These are phyloP conservation scores for Morinoia aosen DNA, from an alignment of 2,888 invertebrate species.

Conservation along the genomic window DNA sequence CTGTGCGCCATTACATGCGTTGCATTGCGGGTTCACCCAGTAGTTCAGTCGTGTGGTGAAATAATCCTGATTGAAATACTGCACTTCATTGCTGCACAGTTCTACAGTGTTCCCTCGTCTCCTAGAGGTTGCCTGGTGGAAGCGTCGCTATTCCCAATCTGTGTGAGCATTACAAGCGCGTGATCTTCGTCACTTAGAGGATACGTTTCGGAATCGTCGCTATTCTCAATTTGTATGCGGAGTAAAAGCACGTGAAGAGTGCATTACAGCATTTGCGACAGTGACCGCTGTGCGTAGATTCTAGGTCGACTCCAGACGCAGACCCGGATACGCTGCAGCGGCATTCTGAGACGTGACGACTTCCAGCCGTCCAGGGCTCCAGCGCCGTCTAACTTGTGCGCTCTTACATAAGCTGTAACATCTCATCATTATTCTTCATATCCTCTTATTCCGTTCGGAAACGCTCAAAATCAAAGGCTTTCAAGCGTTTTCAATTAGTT, in stretches of 20 bases:
- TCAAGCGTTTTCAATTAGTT: neutral
- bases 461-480: neutral
- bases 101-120: neutral
- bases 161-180: neutral
- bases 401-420: neutral
- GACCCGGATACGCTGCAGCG: neutral
- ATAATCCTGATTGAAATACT: neutral
- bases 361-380: neutral
- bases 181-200: neutral
- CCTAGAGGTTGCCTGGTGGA: neutral
- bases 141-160: neutral
- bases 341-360: neutral
- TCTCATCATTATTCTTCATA: neutral
- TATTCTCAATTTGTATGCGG: neutral
- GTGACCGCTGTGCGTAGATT: constrained; percentile 3
- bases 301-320: neutral
- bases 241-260: neutral
- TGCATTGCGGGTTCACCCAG: neutral
- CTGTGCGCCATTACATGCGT: neutral
- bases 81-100: neutral
- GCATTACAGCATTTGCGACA: neutral
- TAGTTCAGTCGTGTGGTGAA: neutral
- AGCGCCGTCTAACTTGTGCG: neutral
- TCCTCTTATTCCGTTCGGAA: neutral
- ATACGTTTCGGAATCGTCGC: neutral